Percentiles rank a stretch among this genome's conserved stretches.
Evolutionary conservation across 2,888 invertebrate species (phyloP).

Genomic region (Standfussiana lucernea): DNA sequence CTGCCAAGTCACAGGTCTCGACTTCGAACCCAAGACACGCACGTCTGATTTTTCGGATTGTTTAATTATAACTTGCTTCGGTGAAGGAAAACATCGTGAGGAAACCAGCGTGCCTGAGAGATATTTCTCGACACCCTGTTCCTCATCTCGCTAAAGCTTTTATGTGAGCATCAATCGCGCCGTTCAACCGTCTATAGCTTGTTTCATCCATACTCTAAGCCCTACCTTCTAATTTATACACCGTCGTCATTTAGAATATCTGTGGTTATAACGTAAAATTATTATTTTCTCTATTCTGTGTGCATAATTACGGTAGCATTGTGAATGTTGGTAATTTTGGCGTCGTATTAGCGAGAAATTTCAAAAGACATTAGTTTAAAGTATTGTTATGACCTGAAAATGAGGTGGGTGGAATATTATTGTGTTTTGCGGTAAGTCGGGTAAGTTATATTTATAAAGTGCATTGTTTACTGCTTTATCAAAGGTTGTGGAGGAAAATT

Average conservation of each 20-base stretch:
- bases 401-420: conserved; percentile 2
- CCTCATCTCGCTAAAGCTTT: neutral
- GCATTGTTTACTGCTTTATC: neutral
- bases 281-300: conserved; percentile 61
- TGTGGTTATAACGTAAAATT: conserved; percentile 56
- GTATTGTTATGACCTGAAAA: conserved; percentile 16
- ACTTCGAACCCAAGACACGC: too few relatives aligned
- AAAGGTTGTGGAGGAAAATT: neutral
- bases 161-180: neutral
- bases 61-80: too few relatives aligned
- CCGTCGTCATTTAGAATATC: conserved; percentile 57
- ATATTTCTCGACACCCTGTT: too few relatives aligned
- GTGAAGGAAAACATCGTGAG: too few relatives aligned
- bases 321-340: conserved; percentile 51
- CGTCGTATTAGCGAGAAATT: conserved; percentile 5
- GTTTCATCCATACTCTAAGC: conserved; percentile 23
- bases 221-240: conserved; percentile 57
- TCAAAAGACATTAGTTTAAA: conserved; percentile 38
- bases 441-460: neutral
- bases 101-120: too few relatives aligned
- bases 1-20: too few relatives aligned
- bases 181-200: neutral
- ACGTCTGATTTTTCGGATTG: too few relatives aligned
- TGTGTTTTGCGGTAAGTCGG: neutral
- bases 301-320: conserved; percentile 55